Evolutionary conservation across 2,797 vertebrate genomes (phyloP), one percentile per base, ranked within the genome.

Genomic region (Crocodylus rhombifer): DNA sequence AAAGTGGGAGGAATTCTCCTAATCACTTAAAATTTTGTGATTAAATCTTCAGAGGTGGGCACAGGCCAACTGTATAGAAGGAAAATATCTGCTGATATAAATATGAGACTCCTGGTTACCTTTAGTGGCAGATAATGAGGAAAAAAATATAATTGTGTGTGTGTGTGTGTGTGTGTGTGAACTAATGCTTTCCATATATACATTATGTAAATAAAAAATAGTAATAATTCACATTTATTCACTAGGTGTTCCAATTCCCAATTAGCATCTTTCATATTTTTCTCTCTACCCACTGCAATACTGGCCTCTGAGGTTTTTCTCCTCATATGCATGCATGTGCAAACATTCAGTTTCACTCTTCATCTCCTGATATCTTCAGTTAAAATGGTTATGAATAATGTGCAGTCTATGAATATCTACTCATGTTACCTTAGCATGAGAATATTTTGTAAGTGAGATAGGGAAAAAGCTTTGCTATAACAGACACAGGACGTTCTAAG

Each of bases 1-100:
- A 80, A 69, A 83, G 51, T 63, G 10, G 62, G 63, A 83, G 81
- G 61, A 57, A 77, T 87, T 73, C 82, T 89, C 36, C 65, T 84
- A 84, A 87, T 87, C 91, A 84, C 60, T 84, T 77, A 87, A 60
- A 87, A 57, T 28, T 80, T 83, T 23, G 25, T 51, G 42, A 51
- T 51, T 9, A 51, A 51, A 51, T 51, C 42, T 51, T 55, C 69
- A 36, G 64, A 87, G 62, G 58, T 8, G 20, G 63, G 69, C 77
- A 78, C 64, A 86, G 78, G 65, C 62, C 36, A 82, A 69, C 55
- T 55, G 78, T 58, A 82, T 62, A 67, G 73, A 71, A 60, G 76
- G 77, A 78, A 73, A 82, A 82, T 85, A 76, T 79, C 75, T 76
- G 23, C 23, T n/a, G 77, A 65, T 51, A 73, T 60, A 84, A 55